phyloP scores from a whole-genome alignment of 2,797 vertebrate genomes.

The Gephyroberyx darwinii region DNA sequence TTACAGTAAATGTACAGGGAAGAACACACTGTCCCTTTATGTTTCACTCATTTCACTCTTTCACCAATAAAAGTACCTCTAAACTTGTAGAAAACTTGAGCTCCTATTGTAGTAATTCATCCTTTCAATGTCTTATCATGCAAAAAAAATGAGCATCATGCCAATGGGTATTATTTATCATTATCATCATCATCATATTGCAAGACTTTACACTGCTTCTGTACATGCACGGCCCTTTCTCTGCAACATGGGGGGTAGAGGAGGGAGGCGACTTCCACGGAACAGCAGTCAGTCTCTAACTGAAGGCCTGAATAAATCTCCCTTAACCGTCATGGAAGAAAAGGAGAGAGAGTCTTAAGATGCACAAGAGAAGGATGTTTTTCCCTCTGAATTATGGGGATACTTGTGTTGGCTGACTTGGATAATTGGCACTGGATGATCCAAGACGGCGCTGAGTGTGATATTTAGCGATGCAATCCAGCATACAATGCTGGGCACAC shows the following conservation, averaged over 20 bases:
- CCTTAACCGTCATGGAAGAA: neutral
- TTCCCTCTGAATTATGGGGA: neutral
- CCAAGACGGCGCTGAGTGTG: neutral
- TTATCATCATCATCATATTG: no score
- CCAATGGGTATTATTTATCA: no score
- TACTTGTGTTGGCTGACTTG: neutral
- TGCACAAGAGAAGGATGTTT: neutral
- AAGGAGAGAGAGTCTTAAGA: neutral
- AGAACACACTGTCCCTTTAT: neutral
- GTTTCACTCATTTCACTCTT: neutral
- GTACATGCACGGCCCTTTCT: no score
- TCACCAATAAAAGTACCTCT: neutral
- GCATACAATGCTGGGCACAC: neutral
- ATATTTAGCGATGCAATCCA: neutral
- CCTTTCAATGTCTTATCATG: neutral
- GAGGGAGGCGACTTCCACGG: no score
- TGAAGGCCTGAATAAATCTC: no score
- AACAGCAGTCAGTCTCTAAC: no score
- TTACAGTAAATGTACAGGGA: conserved; percentile 28
- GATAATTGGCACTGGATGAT: neutral
- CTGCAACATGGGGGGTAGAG: no score
- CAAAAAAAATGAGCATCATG: no score
- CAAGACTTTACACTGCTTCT: no score
- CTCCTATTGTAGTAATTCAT: no score
- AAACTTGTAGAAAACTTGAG: neutral